Conservation (phyloP, 2,888 invertebrate genomes). For the Cantharis rufa region DNA sequence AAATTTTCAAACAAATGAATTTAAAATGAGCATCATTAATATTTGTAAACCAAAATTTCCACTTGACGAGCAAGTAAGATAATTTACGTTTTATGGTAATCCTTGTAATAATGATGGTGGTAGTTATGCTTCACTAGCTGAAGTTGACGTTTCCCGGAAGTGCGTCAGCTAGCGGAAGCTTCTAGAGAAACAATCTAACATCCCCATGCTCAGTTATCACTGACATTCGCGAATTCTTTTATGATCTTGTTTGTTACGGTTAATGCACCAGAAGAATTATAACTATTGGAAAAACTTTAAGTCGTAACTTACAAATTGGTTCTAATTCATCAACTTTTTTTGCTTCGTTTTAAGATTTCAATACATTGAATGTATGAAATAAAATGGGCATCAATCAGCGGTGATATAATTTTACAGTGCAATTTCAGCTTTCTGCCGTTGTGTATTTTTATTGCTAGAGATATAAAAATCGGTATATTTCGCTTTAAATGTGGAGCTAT, state of each 20-base stretch:
- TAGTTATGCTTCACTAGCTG: slow-evolving; percentile 24
- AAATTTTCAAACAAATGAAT: neutral
- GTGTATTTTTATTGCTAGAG: neutral
- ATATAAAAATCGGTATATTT: neutral
- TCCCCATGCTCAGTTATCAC: slow-evolving; percentile 20
- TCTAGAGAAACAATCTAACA: slow-evolving; percentile 29
- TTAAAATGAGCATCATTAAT: neutral
- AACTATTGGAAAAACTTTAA: slow-evolving; percentile 19
- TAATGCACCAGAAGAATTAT: slow-evolving; percentile 36
- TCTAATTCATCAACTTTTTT: neutral
- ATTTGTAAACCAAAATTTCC: neutral
- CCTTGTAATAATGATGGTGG: slow-evolving; percentile 12
- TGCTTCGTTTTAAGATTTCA: neutral
- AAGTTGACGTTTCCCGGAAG: slow-evolving; percentile 33
- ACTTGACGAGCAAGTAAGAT: neutral
- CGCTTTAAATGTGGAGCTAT: neutral
- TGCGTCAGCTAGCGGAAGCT: slow-evolving; percentile 38
- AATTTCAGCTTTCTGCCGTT: neutral
- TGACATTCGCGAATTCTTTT: slow-evolving; percentile 29
- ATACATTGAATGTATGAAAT: neutral
- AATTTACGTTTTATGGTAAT: slow-evolving; percentile 10
- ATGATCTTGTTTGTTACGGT: slow-evolving; percentile 37
- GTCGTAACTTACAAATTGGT: neutral
- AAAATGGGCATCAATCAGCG: neutral
- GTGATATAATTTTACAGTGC: slow-evolving; percentile 1